Evolutionary conservation across 1,140 invertebrate genomes (phyloP), one percentile per base, ranked within the genome.

Genomic region (Bilobella aurantiaca): DNA sequence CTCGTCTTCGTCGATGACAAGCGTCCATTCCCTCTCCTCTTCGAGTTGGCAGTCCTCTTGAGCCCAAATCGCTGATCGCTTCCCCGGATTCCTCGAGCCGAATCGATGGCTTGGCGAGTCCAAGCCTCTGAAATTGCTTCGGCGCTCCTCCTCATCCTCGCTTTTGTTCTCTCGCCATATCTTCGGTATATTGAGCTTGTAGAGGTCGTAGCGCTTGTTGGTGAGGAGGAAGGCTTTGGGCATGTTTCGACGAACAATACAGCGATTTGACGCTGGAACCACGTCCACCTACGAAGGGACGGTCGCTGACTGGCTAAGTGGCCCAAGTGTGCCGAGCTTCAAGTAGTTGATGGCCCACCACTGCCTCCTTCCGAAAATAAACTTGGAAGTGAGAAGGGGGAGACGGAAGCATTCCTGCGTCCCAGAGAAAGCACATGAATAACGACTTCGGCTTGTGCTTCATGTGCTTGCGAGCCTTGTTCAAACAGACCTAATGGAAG

Each of bases 161-260:
- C n/a, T 23, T 16, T 60, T 34, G 25, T 28, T 18, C 30, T 34
- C 23, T 63, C 42, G 25, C 37, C 42, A 64, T 3, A 56, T 31
- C 21, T 25, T 56, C 3, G 63, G 63, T 5, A 63, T 74, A 58
- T 77, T 75, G 66, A 78, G 69, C 58, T 76, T 77, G 21, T 75
- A 74, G 60, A 77, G 76, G 67, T 81, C 78, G 75, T 82, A 83
- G 18, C 82, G 77, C 34, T 81, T 78, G 66, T 81, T 81, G 2
- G 81, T 82, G 69, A 82, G 81, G 25, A 83, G 78, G 68, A 83
- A 83, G 23, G 81, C 80, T 65, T 81, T 77, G 58, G 82, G 82
- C 82, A 83, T 83, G 65, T 0, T 58, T 46, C 3, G 29, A 30
- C 27, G 23, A 53, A 42, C 21, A 53, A 53, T 23, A n/a, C n/a